Conservation (phyloP, 2,113 vertebrate genomes). For the Psittacara wagleri region DNA sequence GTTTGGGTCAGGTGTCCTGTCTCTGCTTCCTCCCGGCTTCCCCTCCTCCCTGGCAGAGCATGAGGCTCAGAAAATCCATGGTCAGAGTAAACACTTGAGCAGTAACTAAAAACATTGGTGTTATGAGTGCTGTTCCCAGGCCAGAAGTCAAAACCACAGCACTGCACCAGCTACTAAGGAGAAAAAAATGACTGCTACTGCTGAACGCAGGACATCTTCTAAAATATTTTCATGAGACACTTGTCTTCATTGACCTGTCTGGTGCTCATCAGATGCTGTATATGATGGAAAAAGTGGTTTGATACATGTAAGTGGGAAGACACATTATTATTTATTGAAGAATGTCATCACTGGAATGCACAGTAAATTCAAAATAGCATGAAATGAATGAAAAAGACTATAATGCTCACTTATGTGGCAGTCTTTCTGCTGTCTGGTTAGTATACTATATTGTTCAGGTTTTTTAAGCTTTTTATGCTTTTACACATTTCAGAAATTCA, state of each 20-base stretch:
- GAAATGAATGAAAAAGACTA: background rate
- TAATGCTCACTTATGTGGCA: background rate
- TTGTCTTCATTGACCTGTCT: background rate
- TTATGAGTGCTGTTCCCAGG: too few relatives aligned
- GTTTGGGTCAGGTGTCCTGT: too few relatives aligned
- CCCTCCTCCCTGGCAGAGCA: too few relatives aligned
- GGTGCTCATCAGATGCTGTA: background rate
- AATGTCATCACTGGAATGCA: background rate
- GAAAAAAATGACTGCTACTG: too few relatives aligned
- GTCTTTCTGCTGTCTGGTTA: background rate
- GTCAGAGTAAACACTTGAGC: too few relatives aligned
- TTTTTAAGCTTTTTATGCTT: background rate
- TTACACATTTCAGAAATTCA: background rate
- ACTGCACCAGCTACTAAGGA: too few relatives aligned
- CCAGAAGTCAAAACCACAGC: too few relatives aligned
- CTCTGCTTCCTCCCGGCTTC: too few relatives aligned
- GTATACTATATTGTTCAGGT: background rate
- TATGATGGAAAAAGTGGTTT: background rate
- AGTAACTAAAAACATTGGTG: too few relatives aligned
- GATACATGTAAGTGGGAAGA: background rate
- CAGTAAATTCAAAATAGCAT: background rate
- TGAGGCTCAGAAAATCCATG: too few relatives aligned
- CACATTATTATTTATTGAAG: background rate
- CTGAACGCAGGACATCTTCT: background rate
- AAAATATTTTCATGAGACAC: background rate